A percentile compares a stretch with the other conserved stretches of the same genome.
These are phyloP conservation scores for Phaedon cochleariae DNA, from an alignment of 2,888 invertebrate genomes.

Conservation along the genomic window DNA sequence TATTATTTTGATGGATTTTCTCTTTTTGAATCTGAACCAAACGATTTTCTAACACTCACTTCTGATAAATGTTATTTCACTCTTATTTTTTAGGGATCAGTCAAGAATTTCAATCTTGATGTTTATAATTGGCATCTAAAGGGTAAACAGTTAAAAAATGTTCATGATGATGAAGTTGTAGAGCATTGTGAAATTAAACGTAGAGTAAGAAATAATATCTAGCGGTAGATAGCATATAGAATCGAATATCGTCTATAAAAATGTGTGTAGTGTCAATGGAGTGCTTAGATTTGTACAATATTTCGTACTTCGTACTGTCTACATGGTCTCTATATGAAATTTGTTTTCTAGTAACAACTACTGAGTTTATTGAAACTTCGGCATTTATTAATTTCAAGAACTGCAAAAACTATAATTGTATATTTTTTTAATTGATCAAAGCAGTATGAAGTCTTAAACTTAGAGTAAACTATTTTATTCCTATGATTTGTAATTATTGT, in stretches of 20 bases:
- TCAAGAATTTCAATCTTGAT: conserved; percentile 26
- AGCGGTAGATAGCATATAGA: conserved; percentile 61
- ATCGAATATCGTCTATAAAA: conserved; percentile 59
- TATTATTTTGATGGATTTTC: conserved; percentile 11
- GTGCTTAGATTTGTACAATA: conserved; percentile 56
- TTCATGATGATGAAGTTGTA: conserved; percentile 43
- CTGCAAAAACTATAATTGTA: conserved; percentile 30
- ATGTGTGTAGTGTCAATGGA: conserved; percentile 62
- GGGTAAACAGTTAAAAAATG: conserved; percentile 34
- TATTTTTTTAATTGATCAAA: conserved; percentile 33
- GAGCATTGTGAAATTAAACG: conserved; percentile 56
- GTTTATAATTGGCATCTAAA: conserved; percentile 46
- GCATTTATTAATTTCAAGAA: conserved; percentile 20
- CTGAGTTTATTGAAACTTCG: background rate
- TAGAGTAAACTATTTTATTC: conserved; percentile 50
- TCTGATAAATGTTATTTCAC: background rate
- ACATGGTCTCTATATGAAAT: background rate
- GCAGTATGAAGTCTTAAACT: conserved; percentile 54
- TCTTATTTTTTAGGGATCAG: conserved; percentile 6
- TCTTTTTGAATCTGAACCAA: conserved; percentile 18
- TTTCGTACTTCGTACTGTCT: conserved; percentile 38
- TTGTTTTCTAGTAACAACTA: conserved; percentile 8
- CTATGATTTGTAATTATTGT: conserved; percentile 55
- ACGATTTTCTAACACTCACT: background rate
- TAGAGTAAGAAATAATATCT: conserved; percentile 58